Percentiles rank a stretch among this genome's conserved stretches.
Conservation (phyloP, 2,888 invertebrate species). For the Antitype chi region DNA sequence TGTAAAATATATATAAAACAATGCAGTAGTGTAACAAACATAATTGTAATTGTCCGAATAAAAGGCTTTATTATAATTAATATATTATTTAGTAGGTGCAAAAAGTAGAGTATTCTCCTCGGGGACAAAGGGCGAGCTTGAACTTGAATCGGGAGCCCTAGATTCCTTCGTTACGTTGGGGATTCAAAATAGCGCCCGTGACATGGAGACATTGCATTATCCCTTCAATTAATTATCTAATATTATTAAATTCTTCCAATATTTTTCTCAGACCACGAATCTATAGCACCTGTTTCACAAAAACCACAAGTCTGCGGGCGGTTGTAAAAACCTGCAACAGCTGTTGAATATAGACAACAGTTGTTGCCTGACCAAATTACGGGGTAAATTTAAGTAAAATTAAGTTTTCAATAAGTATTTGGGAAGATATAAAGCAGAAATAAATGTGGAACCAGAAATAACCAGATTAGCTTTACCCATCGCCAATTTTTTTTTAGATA, state of each 20-base stretch:
- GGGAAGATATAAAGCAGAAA: neutral
- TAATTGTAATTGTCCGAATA: too few species aligned
- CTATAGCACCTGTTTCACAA: conserved; percentile 2
- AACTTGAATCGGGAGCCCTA: too few species aligned
- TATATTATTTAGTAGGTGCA: too few species aligned
- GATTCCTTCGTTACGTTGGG: neutral
- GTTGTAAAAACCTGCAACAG: neutral
- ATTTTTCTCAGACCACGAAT: conserved; percentile 1
- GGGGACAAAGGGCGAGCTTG: too few species aligned
- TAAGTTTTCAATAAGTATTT: conserved; percentile 4
- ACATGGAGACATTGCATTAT: neutral
- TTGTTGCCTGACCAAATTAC: neutral
- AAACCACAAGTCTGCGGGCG: neutral
- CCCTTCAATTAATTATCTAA: neutral
- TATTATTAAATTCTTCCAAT: neutral
- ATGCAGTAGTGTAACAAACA: too few species aligned
- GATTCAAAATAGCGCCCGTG: too few species aligned
- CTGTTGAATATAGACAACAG: neutral
- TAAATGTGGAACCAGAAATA: neutral
- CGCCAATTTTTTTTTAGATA: neutral
- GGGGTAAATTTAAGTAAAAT: neutral
- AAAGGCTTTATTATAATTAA: too few species aligned
- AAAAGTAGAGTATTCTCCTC: too few species aligned
- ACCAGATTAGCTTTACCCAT: too few species aligned
- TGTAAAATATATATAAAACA: too few species aligned